Conservation (phyloP, 2,113 vertebrate genomes). For the Vidua chalybeata region DNA sequence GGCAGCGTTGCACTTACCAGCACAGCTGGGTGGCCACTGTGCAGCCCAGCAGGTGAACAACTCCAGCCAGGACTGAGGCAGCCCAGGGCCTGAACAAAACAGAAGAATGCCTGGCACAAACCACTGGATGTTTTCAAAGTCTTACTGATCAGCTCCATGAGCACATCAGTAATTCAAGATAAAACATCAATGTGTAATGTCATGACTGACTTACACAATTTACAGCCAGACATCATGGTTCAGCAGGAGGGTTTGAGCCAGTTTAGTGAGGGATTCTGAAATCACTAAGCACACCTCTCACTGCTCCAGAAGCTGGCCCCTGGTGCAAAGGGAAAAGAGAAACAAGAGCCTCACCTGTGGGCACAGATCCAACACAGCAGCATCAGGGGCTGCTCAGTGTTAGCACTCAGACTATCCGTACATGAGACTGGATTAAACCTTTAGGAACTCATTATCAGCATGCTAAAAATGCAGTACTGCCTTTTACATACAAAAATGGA, state of each 20-base stretch:
- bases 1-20: not conserved
- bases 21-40: not conserved
- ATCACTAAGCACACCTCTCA: not conserved
- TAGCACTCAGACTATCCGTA: rapidly evolving
- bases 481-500: not conserved
- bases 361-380: not conserved
- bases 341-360: not conserved
- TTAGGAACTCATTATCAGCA: not conserved
- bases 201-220: not conserved
- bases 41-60: not conserved
- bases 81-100: not conserved
- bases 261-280: not conserved
- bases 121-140: not conserved
- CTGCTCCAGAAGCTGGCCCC: not conserved
- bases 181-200: not conserved
- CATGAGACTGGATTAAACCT: not conserved
- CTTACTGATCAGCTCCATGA: not conserved
- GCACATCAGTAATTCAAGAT: not conserved
- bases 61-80: not conserved
- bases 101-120: not conserved
- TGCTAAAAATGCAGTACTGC: not conserved
- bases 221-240: not conserved
- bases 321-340: not conserved
- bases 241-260: not conserved
- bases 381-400: not conserved